These are phyloP conservation scores for Tupiocoris notatus DNA, from an alignment of 2,888 invertebrate species.

Conservation along the genomic window DNA sequence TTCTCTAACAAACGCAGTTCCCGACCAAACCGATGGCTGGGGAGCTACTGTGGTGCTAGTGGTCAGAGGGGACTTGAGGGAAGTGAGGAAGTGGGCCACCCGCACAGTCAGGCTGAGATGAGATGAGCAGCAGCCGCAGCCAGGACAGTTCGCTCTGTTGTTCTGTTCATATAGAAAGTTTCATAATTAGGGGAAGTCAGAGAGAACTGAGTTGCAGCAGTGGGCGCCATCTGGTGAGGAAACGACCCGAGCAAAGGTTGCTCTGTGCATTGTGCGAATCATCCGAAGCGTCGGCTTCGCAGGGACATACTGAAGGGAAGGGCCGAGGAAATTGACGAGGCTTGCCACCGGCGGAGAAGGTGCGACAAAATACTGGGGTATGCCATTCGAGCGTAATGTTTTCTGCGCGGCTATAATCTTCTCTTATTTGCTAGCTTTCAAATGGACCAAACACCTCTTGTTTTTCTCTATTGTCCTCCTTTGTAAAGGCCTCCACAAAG, in stretches of 20 bases:
- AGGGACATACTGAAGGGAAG: background rate
- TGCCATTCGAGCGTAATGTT: no score
- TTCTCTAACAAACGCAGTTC: background rate
- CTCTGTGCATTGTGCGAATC: background rate
- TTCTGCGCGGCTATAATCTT: no score
- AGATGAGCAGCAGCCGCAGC: background rate
- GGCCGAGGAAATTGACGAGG: background rate
- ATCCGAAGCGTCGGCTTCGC: background rate
- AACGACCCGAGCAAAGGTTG: conserved; percentile 16
- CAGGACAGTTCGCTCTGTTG: background rate
- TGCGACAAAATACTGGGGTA: no score
- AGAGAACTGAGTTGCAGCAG: background rate
- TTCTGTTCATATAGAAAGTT: conserved; percentile 29
- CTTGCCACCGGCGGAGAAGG: no score
- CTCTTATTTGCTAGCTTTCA: no score
- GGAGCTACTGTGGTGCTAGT: no score
- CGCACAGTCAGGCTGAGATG: no score
- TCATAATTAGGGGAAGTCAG: conserved; percentile 40
- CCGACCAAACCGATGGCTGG: background rate
- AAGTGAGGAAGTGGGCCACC: no score
- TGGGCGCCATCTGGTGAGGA: conserved; percentile 37
- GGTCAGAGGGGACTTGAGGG: no score
- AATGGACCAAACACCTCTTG: no score
- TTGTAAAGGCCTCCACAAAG: no score
- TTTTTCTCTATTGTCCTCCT: no score